Evolutionary conservation across 2,888 invertebrate species (phyloP).

Genomic region (Venusia cambrica): DNA sequence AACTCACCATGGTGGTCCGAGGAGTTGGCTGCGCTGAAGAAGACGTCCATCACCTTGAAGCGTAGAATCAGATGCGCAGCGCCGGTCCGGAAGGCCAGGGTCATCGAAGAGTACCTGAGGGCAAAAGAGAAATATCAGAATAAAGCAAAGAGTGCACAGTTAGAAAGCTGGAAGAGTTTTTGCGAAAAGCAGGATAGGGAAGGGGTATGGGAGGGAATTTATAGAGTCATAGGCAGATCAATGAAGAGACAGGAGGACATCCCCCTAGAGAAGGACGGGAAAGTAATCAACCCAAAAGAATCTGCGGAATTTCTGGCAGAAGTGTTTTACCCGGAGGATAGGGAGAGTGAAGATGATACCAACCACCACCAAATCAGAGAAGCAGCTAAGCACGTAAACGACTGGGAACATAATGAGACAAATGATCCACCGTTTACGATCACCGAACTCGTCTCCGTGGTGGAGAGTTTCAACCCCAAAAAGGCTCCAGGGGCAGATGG

Average conservation of each 20-base stretch:
- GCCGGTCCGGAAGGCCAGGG: conserved; percentile 2
- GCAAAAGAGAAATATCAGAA: conserved; percentile 9
- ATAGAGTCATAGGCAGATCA: conserved; percentile 14
- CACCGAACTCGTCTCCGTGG: conserved; percentile 10
- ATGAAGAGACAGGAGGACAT: conserved; percentile 8
- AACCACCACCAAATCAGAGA: conserved; percentile 8
- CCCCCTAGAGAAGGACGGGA: not conserved
- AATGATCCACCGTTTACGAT: conserved; percentile 26
- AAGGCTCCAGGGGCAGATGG: conserved; percentile 24
- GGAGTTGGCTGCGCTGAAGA: conserved; percentile 6
- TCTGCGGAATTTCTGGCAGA: conserved; percentile 10
- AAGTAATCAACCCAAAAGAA: not conserved
- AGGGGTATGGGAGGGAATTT: conserved; percentile 16
- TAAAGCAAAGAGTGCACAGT: no score
- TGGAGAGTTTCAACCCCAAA: conserved; percentile 21
- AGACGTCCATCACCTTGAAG: not conserved
- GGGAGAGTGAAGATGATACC: not conserved
- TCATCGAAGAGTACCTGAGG: conserved; percentile 10
- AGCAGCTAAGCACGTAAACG: conserved; percentile 12
- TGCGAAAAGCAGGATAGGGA: conserved; percentile 19
- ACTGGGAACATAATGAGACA: not conserved
- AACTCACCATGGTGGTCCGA: conserved; percentile 19
- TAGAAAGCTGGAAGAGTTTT: conserved; percentile 25
- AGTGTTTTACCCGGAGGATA: conserved; percentile 19
- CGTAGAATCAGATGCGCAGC: conserved; percentile 5